These are phyloP conservation scores for Alethe castanea DNA, from an alignment of 2,113 vertebrate species.

Conservation along the genomic window DNA sequence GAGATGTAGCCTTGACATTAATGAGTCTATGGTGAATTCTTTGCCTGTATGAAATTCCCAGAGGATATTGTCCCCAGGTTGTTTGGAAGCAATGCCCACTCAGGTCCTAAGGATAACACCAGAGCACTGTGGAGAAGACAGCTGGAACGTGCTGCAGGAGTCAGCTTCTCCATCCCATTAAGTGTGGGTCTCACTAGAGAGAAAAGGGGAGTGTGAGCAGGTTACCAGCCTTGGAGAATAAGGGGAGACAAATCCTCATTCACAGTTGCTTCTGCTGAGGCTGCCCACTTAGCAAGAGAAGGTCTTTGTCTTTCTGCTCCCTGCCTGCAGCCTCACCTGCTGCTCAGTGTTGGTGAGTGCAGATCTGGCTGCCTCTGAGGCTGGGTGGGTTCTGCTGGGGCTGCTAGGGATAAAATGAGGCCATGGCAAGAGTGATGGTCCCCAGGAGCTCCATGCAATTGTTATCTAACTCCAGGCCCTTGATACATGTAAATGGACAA, in stretches of 20 bases:
- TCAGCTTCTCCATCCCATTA: neutral
- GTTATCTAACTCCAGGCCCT: neutral
- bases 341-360: neutral
- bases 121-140: neutral
- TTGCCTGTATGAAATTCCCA: neutral
- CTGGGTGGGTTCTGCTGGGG: neutral
- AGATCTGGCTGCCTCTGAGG: neutral
- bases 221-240: neutral
- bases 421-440: neutral
- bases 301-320: neutral
- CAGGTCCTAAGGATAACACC: neutral
- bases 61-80: neutral
- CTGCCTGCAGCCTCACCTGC: neutral
- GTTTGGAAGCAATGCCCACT: neutral
- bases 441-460: neutral
- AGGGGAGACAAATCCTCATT: neutral
- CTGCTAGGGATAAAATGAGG: neutral
- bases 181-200: neutral
- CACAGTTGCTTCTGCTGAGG: neutral
- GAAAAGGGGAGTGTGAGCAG: fast-evolving
- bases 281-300: neutral
- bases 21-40: neutral
- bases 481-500: neutral
- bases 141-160: neutral
- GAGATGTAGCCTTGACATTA: neutral